phyloP scores from a whole-genome alignment of 2,888 invertebrate species.

The Acholoe squamosa region DNA sequence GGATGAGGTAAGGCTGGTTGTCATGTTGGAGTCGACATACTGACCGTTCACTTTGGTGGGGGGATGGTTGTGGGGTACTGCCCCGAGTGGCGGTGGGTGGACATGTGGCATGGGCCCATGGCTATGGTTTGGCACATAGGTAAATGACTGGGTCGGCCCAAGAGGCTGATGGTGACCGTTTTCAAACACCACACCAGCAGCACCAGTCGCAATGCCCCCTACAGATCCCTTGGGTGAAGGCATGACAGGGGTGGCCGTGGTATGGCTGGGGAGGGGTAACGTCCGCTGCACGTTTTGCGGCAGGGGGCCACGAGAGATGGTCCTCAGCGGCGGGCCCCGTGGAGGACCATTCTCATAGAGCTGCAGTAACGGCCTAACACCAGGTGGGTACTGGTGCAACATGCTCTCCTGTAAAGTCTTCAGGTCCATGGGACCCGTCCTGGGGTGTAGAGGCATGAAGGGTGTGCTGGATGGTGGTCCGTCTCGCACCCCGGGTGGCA shows the following conservation, averaged over 20 bases:
- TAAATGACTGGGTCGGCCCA: not conserved
- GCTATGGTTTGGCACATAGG: conserved; percentile 28
- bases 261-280: not conserved
- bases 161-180: conserved; percentile 12
- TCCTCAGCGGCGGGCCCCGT: not conserved
- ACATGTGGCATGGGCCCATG: not conserved
- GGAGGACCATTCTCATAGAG: not conserved
- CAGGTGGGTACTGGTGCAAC: conserved; percentile 43
- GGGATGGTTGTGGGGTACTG: conserved; percentile 13
- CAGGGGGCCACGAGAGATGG: not conserved
- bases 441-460: not conserved
- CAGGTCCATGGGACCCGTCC: not conserved
- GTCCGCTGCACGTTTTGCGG: not conserved
- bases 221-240: not conserved
- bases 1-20: not conserved
- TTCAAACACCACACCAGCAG: conserved; percentile 6
- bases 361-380: conserved; percentile 41
- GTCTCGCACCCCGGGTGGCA: conserved; percentile 32
- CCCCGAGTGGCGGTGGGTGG: conserved; percentile 16
- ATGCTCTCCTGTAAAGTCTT: conserved; percentile 6
- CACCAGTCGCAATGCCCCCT: not conserved
- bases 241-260: conserved; percentile 21
- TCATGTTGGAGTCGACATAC: not conserved
- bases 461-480: not conserved
- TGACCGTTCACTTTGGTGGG: conserved; percentile 25